Percentiles rank a stretch among this genome's conserved stretches.
Evolutionary conservation across 2,888 invertebrate species (phyloP).

Genomic region (Penaeus monodon): DNA sequence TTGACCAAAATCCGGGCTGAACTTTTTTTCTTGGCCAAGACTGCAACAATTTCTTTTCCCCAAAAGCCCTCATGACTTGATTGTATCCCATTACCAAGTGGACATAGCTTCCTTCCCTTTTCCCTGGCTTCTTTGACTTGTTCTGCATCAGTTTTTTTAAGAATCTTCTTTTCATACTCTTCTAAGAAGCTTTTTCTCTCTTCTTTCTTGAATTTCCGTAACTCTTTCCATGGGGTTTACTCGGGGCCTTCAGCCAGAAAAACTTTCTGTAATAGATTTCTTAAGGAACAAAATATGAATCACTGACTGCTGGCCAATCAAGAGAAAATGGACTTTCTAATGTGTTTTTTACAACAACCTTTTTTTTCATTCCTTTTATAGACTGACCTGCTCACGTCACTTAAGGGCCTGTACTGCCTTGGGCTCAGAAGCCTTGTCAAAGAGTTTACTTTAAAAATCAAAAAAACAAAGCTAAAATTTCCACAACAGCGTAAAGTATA

Average conservation of each 20-base stretch:
- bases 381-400: constrained; percentile 22
- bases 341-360: too few relatives aligned
- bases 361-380: background rate
- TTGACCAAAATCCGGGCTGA: constrained; percentile 42
- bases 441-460: background rate
- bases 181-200: too few relatives aligned
- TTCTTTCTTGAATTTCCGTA: too few relatives aligned
- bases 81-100: constrained; percentile 62
- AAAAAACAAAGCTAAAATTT: background rate
- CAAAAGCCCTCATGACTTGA: constrained; percentile 60
- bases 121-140: background rate
- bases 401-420: constrained; percentile 8
- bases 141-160: constrained; percentile 23
- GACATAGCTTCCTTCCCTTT: constrained; percentile 20
- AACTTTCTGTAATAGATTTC: too few relatives aligned
- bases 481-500: too few relatives aligned
- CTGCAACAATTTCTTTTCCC: constrained; percentile 42
- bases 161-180: too few relatives aligned
- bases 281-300: too few relatives aligned
- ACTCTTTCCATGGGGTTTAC: too few relatives aligned
- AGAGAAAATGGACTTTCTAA: too few relatives aligned
- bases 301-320: too few relatives aligned
- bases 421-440: constrained; percentile 7
- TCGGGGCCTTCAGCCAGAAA: too few relatives aligned
- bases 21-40: constrained; percentile 58